Evolutionary conservation across 2,888 invertebrate genomes (phyloP).

Genomic region (Polydrusus pterygomalis): DNA sequence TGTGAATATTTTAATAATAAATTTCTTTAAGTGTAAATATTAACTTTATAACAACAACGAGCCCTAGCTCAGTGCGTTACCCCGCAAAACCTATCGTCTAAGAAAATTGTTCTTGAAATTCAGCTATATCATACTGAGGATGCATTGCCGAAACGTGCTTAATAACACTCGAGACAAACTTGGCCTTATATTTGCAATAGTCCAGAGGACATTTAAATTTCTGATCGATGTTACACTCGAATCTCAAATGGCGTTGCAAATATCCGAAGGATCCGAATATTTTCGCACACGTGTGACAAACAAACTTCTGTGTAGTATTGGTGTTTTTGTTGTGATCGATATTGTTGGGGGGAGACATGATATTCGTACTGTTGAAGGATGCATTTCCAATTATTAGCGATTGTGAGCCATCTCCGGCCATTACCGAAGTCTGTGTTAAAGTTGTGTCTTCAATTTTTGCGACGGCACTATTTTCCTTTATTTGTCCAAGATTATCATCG

Average conservation of each 20-base stretch:
- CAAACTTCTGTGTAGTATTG: constrained; percentile 33
- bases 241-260: constrained; percentile 82
- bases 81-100: neutral
- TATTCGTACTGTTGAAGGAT: neutral
- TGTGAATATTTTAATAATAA: too few species aligned
- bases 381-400: neutral
- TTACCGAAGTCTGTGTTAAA: too few species aligned
- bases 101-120: constrained; percentile 48
- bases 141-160: constrained; percentile 60
- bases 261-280: constrained; percentile 83
- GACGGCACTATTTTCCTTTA: too few species aligned
- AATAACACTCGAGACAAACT: constrained; percentile 59
- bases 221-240: constrained; percentile 78
- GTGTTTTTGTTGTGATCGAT: neutral
- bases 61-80: neutral
- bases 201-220: constrained; percentile 58
- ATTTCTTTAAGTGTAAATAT: neutral
- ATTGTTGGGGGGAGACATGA: neutral
- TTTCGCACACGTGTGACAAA: constrained; percentile 82
- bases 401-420: too few species aligned
- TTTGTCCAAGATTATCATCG: neutral
- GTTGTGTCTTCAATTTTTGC: too few species aligned
- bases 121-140: constrained; percentile 43
- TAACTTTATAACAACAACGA: neutral
- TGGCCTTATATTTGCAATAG: constrained; percentile 59